A percentile compares a stretch with the other conserved stretches of the same genome.
phyloP scores from a whole-genome alignment of 2,888 invertebrate genomes.

The Volucella bombylans region DNA sequence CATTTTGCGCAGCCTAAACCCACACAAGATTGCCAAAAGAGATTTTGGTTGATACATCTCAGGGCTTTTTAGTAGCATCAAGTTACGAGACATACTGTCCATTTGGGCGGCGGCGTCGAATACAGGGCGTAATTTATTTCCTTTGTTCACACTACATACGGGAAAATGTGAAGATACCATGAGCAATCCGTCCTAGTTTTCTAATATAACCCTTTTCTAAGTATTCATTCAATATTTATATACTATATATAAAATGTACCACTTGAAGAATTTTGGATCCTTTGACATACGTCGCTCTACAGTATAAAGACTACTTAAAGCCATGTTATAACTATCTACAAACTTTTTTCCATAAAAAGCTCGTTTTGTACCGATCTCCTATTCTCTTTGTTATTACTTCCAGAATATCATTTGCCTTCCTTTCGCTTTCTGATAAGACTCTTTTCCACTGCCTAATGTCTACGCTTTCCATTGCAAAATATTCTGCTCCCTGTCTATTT shows the following conservation, averaged over 20 bases:
- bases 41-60: too few species aligned
- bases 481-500: too few species aligned
- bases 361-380: constrained; percentile 20
- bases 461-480: too few species aligned
- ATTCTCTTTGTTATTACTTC: constrained; percentile 11
- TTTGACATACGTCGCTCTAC: constrained; percentile 10
- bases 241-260: too few species aligned
- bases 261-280: not conserved
- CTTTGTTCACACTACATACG: not conserved
- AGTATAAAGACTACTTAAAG: not conserved
- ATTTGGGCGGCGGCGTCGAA: too few species aligned
- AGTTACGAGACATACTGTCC: too few species aligned
- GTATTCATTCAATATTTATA: constrained; percentile 20
- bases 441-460: too few species aligned
- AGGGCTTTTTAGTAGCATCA: too few species aligned
- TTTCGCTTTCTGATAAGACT: not conserved
- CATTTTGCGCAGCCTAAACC: not conserved
- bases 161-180: constrained; percentile 2
- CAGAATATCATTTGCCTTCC: constrained; percentile 12
- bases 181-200: constrained; percentile 8
- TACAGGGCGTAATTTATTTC: too few species aligned
- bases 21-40: too few species aligned
- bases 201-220: constrained; percentile 4
- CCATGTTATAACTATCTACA: constrained; percentile 17
- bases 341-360: constrained; percentile 13